Base-by-base conservation (phyloP, 2,797 vertebrate genomes). In the Hydrolagus colliei region DNA sequence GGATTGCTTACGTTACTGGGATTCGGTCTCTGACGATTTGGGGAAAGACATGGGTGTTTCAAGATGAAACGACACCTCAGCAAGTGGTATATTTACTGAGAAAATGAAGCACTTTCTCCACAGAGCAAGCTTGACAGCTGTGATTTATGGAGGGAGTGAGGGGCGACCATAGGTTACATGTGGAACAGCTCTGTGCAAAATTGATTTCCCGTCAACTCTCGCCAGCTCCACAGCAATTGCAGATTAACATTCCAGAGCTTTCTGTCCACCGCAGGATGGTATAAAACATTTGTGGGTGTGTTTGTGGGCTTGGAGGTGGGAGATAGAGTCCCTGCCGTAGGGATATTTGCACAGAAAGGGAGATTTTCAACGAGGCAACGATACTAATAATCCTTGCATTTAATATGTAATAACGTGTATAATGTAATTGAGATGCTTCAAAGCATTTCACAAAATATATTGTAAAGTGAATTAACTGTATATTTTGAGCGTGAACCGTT, bases 181-280 rank as follows among this genome's bases (percentile, higher is more conserved):
- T 84, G 65, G 79, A 84, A 67, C 35, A 84, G 65, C 79, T 52
- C 79, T 84, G 79, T 71, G 79, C 65, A 84, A 84, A 84, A 68
- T 71, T 84, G 79, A 84, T 71, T 68, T 84, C n/a, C 79, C 35
- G 9, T 35, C 18, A 71, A 84, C 65, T 84, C 71, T 84, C 79
- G 71, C 79, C 79, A 84, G 41, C 63, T 41, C 75, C 79, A n/a
- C 65, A 52, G 65, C 13, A 84, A 35, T 52, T 9, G 18, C 20
- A 71, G 79, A 84, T 71, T 32, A 32, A 67, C 16, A 84, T 84
- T 84, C 79, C 41, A 77, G 4, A 35, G 13, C 4, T 82, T 71
- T 71, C 65, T 20, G 65, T 84, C 71, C 79, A 20, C 71, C 6
- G 32, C 9, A n/a, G 27, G 27, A 62, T 65, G 65, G 27, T 65